Conservation (phyloP, 2,888 invertebrate genomes). For the Iphiclides podalirius region DNA sequence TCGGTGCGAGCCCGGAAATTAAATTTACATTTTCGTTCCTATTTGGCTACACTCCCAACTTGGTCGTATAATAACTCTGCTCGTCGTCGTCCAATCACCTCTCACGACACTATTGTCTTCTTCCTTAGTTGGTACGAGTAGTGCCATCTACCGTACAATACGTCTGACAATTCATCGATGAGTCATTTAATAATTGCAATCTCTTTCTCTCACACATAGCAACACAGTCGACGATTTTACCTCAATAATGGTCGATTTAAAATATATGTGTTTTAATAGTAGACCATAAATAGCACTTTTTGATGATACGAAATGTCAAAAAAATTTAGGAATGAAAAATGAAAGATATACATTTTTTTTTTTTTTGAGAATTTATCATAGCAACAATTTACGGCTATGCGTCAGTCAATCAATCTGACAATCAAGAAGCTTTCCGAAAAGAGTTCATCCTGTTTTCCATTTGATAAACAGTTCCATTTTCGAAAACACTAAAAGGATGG, state of each 20-base stretch:
- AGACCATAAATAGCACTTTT: too few relatives aligned
- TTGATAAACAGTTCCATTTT: slow-evolving; percentile 70
- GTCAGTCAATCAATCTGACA: slow-evolving; percentile 39
- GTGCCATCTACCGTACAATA: slow-evolving; percentile 41
- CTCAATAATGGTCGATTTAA: neutral
- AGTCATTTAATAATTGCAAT: neutral
- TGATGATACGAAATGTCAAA: too few relatives aligned
- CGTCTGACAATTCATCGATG: neutral
- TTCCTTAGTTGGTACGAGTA: slow-evolving; percentile 30
- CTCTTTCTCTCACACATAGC: neutral
- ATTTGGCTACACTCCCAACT: slow-evolving; percentile 46
- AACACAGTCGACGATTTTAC: neutral
- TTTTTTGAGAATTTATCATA: too few relatives aligned
- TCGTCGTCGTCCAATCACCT: slow-evolving; percentile 48
- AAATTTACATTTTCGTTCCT: slow-evolving; percentile 50
- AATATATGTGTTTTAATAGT: too few relatives aligned
- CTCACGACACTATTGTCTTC: slow-evolving; percentile 30
- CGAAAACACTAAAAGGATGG: slow-evolving; percentile 72
- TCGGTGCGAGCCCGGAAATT: slow-evolving; percentile 43
- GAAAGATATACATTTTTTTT: too few relatives aligned
- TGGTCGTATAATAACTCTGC: slow-evolving; percentile 51
- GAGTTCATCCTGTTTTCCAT: slow-evolving; percentile 67
- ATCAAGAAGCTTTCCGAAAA: slow-evolving; percentile 43
- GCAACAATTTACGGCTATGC: slow-evolving; percentile 11
- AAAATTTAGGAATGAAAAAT: too few relatives aligned